Conservation (phyloP, 2,113 vertebrate species). For the Vulpes vulpes region DNA sequence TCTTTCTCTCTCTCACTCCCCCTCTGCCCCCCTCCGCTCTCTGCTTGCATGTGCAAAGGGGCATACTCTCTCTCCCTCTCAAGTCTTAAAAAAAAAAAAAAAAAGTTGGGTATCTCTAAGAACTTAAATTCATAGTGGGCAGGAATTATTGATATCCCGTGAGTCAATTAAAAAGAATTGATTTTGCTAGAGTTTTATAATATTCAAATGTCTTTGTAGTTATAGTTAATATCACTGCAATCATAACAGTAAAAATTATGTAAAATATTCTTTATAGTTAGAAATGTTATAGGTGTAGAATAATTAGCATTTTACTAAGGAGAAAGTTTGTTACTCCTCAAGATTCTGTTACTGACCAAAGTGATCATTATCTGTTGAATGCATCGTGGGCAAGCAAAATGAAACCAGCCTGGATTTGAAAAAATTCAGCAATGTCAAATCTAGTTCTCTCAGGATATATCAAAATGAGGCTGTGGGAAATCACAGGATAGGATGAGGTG, state of each 20-base stretch:
- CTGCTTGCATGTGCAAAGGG: neutral
- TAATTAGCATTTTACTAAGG: constrained; percentile 21
- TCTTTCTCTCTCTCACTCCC: neutral
- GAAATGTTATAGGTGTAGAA: constrained; percentile 6
- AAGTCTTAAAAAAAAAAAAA: neutral
- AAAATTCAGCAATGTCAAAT: neutral
- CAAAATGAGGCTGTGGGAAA: neutral
- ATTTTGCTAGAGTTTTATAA: constrained; percentile 58
- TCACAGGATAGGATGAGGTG: neutral
- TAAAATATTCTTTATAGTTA: constrained; percentile 24
- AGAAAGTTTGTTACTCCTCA: neutral
- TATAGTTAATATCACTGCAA: neutral
- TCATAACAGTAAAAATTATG: constrained; percentile 32
- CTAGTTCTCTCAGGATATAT: constrained; percentile 11
- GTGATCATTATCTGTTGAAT: neutral
- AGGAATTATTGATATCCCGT: neutral
- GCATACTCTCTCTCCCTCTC: neutral
- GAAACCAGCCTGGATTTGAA: constrained; percentile 39
- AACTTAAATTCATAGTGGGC: constrained; percentile 49
- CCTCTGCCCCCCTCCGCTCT: neutral
- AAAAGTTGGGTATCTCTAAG: constrained; percentile 28
- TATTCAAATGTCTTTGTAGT: constrained; percentile 10
- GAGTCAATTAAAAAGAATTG: constrained; percentile 48
- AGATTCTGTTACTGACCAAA: constrained; percentile 35
- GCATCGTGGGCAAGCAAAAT: neutral